Conservation (phyloP, 2,113 vertebrate species). For the Brachirus orientalis region DNA sequence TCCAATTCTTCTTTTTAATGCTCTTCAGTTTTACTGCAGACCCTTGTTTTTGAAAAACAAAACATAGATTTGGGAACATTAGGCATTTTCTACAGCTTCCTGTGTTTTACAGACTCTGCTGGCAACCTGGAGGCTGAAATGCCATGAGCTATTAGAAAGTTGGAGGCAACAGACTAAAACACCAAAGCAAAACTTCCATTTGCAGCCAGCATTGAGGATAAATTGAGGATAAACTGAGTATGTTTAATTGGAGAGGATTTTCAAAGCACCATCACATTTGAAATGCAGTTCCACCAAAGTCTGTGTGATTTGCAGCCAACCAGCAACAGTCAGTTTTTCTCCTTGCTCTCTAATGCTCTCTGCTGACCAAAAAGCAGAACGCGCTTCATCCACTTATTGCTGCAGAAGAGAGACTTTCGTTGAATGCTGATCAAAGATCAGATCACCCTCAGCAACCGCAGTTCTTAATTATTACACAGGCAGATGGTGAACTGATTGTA, state of each 20-base stretch:
- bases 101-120: too few species aligned
- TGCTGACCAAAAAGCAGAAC: constrained; percentile 62
- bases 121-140: too few species aligned
- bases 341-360: constrained; percentile 63
- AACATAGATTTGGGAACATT: too few species aligned
- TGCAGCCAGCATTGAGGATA: not conserved
- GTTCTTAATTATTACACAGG: constrained; percentile 56
- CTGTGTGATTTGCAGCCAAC: constrained; percentile 29
- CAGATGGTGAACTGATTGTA: constrained; percentile 64
- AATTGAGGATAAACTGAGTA: not conserved
- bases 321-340: constrained; percentile 4
- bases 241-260: constrained; percentile 12
- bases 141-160: too few species aligned
- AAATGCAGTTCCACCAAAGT: constrained; percentile 29
- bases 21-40: too few species aligned
- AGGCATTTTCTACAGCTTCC: too few species aligned
- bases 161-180: too few species aligned
- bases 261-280: constrained; percentile 24
- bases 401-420: constrained; percentile 26
- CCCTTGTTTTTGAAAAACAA: too few species aligned
- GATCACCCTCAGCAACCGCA: constrained; percentile 49
- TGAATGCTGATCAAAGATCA: constrained; percentile 61
- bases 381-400: not conserved
- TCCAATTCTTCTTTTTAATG: too few species aligned
- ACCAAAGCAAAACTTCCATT: too few species aligned